phyloP scores from a whole-genome alignment of 30 jellyfish, hydroid and myxozoan genomes.

The Chrysaora quinquecirrha region DNA sequence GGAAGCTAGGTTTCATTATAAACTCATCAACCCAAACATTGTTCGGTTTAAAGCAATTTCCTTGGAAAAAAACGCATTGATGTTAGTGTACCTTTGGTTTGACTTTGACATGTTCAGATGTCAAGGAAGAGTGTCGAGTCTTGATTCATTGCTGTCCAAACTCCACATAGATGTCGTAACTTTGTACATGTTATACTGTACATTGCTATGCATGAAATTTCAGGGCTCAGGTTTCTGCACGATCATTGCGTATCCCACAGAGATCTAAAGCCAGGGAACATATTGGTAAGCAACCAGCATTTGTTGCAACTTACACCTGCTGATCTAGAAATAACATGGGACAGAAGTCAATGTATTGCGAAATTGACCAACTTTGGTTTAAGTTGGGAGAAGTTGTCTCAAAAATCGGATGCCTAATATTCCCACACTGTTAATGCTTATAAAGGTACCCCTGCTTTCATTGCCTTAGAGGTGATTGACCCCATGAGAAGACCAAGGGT shows the following conservation, averaged over 20 bases:
- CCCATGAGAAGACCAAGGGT: background rate
- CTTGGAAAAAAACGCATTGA: background rate
- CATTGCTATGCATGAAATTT: background rate
- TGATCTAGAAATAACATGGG: background rate
- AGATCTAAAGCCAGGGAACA: constrained; percentile 9
- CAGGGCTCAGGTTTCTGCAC: constrained; percentile 6
- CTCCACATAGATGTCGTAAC: background rate
- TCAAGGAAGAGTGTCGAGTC: background rate
- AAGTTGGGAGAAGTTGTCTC: constrained; percentile 12
- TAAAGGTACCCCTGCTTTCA: constrained; percentile 13
- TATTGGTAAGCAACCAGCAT: constrained; percentile 9
- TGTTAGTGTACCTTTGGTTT: constrained; percentile 1
- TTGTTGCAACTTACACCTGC: background rate
- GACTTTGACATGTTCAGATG: background rate
- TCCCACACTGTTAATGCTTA: background rate
- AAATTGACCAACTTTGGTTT: background rate
- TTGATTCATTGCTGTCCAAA: background rate
- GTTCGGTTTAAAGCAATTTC: background rate
- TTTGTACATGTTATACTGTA: background rate
- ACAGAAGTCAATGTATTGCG: background rate
- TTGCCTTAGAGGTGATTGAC: constrained; percentile 2
- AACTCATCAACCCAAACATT: background rate
- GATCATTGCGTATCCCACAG: background rate
- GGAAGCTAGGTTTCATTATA: background rate
- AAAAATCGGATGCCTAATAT: background rate